These are phyloP conservation scores for Harpegnathos saltator DNA, from an alignment of 1,140 invertebrate species.

Conservation along the genomic window DNA sequence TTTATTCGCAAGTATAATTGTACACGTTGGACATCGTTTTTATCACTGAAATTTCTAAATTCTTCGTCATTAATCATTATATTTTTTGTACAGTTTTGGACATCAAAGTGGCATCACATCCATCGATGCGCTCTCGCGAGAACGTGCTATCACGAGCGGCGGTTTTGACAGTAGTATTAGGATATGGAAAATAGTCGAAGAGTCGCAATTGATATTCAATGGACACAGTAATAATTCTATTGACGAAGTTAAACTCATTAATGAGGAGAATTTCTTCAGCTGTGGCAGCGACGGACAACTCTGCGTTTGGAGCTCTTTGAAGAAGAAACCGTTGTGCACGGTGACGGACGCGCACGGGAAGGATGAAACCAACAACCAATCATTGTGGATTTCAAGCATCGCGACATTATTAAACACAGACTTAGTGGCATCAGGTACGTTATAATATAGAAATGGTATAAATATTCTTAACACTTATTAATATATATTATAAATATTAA, in stretches of 20 bases:
- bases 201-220: constrained; percentile 97
- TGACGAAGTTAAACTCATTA: constrained; percentile 95
- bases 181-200: constrained; percentile 98
- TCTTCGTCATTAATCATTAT: not conserved
- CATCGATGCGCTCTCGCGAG: constrained; percentile 94
- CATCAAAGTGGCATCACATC: constrained; percentile 95
- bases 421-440: constrained; percentile 93
- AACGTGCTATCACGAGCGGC: constrained; percentile 95
- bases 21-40: not conserved
- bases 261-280: constrained; percentile 96
- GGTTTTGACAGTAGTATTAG: constrained; percentile 94
- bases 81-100: constrained; percentile 89
- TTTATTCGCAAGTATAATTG: not conserved
- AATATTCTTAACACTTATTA: constrained; percentile 1
- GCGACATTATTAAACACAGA: constrained; percentile 94
- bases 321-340: constrained; percentile 95
- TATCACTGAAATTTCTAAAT: not conserved
- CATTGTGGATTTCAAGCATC: constrained; percentile 95
- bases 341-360: constrained; percentile 92
- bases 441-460: not conserved
- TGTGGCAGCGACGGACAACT: constrained; percentile 95
- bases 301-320: constrained; percentile 94
- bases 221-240: constrained; percentile 89
- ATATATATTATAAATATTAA: not conserved
- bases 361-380: constrained; percentile 87